Evolutionary conservation across 2,113 vertebrate genomes (phyloP).

Genomic region (Butorides virescens): DNA sequence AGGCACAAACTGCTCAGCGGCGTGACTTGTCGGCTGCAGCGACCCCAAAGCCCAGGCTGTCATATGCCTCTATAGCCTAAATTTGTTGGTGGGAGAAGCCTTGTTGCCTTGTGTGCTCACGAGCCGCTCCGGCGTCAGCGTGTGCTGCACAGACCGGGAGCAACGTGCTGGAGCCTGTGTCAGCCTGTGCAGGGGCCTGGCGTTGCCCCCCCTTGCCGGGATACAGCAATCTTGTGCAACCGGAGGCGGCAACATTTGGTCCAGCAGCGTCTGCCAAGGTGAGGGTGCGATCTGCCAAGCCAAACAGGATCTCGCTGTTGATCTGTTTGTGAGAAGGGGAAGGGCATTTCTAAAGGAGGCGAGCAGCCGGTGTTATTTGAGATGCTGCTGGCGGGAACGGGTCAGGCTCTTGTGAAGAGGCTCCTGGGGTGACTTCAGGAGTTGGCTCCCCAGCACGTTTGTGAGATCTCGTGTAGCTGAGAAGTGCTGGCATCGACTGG

Average conservation of each 20-base stretch:
- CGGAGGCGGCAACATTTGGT: not conserved
- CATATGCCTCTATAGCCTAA: rapidly evolving
- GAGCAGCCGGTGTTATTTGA: not conserved
- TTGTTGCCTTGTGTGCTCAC: not conserved
- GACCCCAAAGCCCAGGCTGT: not conserved
- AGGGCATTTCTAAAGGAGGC: not conserved
- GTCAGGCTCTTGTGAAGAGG: not conserved
- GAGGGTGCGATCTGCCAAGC: not conserved
- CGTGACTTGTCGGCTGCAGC: not conserved
- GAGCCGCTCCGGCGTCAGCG: rapidly evolving
- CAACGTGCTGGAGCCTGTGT: not conserved
- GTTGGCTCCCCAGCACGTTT: not conserved
- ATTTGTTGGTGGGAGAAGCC: not conserved
- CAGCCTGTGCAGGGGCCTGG: not conserved
- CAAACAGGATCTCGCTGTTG: constrained; percentile 4
- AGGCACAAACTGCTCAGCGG: not conserved
- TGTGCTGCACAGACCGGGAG: not conserved
- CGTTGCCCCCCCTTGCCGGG: not conserved
- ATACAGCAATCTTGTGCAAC: not conserved
- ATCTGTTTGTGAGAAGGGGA: not conserved
- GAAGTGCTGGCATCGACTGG: constrained; percentile 20
- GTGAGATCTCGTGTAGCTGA: not conserved
- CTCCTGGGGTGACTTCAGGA: not conserved
- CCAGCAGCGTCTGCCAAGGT: not conserved
- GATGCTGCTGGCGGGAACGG: constrained; percentile 3